Percentiles rank a stretch among this genome's conserved stretches.
Conservation (phyloP, 2,888 invertebrate species). For the Syritta pipiens region DNA sequence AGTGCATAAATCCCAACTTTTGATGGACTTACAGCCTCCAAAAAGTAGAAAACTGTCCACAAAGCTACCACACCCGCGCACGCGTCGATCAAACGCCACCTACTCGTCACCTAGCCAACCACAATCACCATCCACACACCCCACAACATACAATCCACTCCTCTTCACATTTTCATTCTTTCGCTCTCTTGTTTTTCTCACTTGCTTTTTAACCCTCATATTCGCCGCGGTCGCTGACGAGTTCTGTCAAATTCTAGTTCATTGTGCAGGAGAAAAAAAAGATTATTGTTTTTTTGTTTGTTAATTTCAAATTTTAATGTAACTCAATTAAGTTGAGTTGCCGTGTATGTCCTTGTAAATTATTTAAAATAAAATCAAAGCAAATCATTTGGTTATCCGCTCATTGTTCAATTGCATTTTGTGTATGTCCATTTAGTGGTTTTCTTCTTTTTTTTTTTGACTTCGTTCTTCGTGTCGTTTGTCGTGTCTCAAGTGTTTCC, state of each 20-base stretch:
- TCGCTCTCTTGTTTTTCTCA: slow-evolving; percentile 49
- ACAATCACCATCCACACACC: not conserved
- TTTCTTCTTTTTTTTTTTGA: not conserved
- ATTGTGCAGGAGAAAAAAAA: slow-evolving; percentile 4
- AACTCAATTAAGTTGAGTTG: not conserved
- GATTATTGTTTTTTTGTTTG: not conserved
- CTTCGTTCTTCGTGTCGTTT: slow-evolving; percentile 13
- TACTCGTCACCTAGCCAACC: not conserved
- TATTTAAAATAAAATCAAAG: not conserved
- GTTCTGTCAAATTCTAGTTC: slow-evolving; percentile 41
- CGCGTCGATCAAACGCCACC: too few species aligned
- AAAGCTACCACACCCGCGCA: too few species aligned
- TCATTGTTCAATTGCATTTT: too few species aligned
- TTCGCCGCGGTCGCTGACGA: slow-evolving; percentile 60
- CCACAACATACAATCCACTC: too few species aligned
- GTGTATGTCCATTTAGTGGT: not conserved
- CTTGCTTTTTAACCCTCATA: slow-evolving; percentile 25
- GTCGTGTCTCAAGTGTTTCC: slow-evolving; percentile 59
- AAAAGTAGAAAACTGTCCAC: too few species aligned
- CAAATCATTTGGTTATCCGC: too few species aligned
- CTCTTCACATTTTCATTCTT: not conserved
- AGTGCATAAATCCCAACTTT: too few species aligned
- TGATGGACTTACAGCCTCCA: too few species aligned
- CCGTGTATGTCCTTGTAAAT: not conserved
- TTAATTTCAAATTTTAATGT: slow-evolving; percentile 12